Base-by-base conservation (phyloP, 2,113 vertebrate genomes). In the Oncorhynchus masou region DNA sequence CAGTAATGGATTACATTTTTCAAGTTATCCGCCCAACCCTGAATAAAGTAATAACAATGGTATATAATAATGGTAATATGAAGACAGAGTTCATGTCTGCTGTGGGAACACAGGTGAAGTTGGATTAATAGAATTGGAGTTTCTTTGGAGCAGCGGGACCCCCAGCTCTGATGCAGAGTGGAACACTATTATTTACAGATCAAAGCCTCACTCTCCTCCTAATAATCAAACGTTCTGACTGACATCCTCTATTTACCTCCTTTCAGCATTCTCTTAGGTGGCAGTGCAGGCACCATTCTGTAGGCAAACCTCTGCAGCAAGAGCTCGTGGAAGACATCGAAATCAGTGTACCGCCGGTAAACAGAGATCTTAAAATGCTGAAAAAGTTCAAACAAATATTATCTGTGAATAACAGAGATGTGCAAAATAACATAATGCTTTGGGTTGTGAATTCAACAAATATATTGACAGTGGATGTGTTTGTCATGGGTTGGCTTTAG, bases 291-390 rank as follows among this genome's bases (percentile, higher is more conserved):
- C 68, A 99, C 97, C 89, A 97, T 94, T 12, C 98, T 95, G 83
- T 99, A 99, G 0, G 97, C 94, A 81, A 96, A 99, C 80, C 94
- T 96, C 87, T 97, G 96, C 3, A 99, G 94, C 86, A 99, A 90
- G 84, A 95, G 88, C 86, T 98, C 97, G 0, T 99, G 97, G 93
- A 99, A 97, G 84, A 97, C 95, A 81, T 99, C 97, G 0, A 99
- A 99, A 74, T 99, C 96, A 0, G 95, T 99, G 75, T 99, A 99
- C 13, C 97, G 90, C 4, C 98, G 87, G 54, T 96, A 97, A 74
- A 99, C 97, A 0, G 96, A 96, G 71, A 95, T 93, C 87, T 91
- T 94, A 85, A 97, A 97, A 27, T 93, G 89, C 98, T 99, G 76
- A 73, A 48, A 29, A 19, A 20, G 19, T 16, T 75, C 39, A 2